Evolutionary conservation across 2,113 vertebrate species (phyloP), one percentile per base, ranked within the genome.

Genomic region (Microcebus griseorufus): DNA sequence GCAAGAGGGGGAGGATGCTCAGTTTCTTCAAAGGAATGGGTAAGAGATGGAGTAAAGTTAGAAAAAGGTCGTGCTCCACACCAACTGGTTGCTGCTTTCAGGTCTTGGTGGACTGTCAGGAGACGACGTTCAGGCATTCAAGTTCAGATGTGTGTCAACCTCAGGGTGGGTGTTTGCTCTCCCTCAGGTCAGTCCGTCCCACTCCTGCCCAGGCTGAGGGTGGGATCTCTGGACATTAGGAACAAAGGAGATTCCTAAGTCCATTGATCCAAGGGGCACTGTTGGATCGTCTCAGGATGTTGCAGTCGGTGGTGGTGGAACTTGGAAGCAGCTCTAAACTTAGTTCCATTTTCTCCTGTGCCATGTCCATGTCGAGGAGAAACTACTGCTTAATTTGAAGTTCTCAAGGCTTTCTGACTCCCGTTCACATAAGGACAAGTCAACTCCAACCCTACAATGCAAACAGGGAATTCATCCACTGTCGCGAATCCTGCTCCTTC

Each of bases 311-410:
- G 98, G 96, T 34, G 64, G 37, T 14, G 29, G 51, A 70, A 89
- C 29, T 53, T 9, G 42, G 55, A 29, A 14, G 25, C 83, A 98
- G 96, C 27, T 98, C 98, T 96, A 99, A 96, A 88, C 99, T 99
- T 95, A 99, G 96, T 83, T 99, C 99, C 99, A 99, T 99, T 98
- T 98, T 99, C 93, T 99, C 98, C 93, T 98, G 98, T 58, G 98
- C 88, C 98, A 99, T 96, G 45, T 94, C 72, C 1, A 9, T 62
- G 42, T 92, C 12, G 25, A 83, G 62, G 70, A 80, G 86, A 94
- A 89, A 27, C 70, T 23, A 70, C 80, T 87, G 6, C 48, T 94
- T 76, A 58, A 16, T 53, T 96, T 6, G 39, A 86, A 53, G 29
- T 88, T 94, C 72, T 78, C 81, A 55, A 80, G 45, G 39, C 25